These are phyloP conservation scores for Alloplasta piceator DNA, from an alignment of 2,888 invertebrate genomes.

Conservation along the genomic window DNA sequence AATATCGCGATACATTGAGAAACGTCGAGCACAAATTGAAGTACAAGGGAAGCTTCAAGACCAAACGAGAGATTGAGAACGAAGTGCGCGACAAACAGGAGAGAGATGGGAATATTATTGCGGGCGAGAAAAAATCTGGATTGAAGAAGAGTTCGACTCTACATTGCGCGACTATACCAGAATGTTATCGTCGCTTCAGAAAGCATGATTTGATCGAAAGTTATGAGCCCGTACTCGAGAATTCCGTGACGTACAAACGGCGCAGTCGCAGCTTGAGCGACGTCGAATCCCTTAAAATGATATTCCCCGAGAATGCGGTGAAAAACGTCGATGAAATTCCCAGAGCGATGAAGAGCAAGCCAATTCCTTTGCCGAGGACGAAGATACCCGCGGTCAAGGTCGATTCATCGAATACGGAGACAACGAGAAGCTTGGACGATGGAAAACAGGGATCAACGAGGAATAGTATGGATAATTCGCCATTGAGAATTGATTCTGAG, in stretches of 20 bases:
- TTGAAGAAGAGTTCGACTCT: conserved; percentile 68
- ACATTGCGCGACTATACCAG: conserved; percentile 66
- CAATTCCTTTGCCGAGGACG: conserved; percentile 71
- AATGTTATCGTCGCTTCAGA: conserved; percentile 65
- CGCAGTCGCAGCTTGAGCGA: conserved; percentile 76
- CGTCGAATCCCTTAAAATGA: conserved; percentile 69
- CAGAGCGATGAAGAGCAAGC: conserved; percentile 52
- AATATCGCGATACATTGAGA: conserved; percentile 50
- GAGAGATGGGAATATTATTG: conserved; percentile 19
- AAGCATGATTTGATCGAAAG: conserved; percentile 34
- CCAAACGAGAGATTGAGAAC: conserved; percentile 54
- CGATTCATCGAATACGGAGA: neutral
- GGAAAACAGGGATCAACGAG: conserved; percentile 3
- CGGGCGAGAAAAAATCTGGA: conserved; percentile 19
- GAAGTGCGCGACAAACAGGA: too few relatives aligned
- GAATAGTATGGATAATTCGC: conserved; percentile 1
- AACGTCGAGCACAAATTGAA: conserved; percentile 52
- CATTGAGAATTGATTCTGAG: conserved; percentile 40
- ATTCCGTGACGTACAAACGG: conserved; percentile 61
- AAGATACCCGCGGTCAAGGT: conserved; percentile 57
- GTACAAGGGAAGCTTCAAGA: conserved; percentile 70
- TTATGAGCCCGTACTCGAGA: conserved; percentile 28
- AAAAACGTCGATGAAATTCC: neutral
- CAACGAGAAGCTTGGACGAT: neutral
- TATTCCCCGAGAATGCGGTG: conserved; percentile 18